Evolutionary conservation across 2,113 vertebrate genomes (phyloP), one percentile per base, ranked within the genome.

Genomic region (Ramphastos sulfuratus): DNA sequence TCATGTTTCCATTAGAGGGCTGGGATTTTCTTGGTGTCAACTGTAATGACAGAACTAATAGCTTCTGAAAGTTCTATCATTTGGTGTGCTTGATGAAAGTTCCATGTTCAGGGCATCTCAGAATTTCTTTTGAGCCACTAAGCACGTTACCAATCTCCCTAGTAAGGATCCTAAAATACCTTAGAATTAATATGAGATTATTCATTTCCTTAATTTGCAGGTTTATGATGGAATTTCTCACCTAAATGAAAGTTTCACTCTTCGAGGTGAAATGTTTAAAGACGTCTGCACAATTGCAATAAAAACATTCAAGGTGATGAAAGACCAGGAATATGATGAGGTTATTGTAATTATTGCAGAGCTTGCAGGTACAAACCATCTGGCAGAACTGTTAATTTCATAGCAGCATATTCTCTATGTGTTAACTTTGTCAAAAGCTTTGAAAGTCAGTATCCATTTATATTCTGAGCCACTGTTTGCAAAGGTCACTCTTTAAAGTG

Each of bases 291-390:
- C 64, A 95, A 91, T 60, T 92, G 77, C 70, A 95, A 88, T 94
- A 96, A 97, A 96, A 96, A 95, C 89, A 88, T 77, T 94, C 61
- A 95, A 96, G 90, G 83, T 95, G 80, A 96, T 91, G 65, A 94
- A 97, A 97, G 95, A 95, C 78, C 39, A 95, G 31, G 24, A 83
- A 94, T 85, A 90, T 92, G 77, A 96, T 94, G 78, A 96, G 77
- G 64, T 91, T 93, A 95, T 50, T 92, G 48, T 81, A 97, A 96
- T 97, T 97, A 96, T 93, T 96, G 87, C 78, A 93, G 93, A 89
- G 80, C 81, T 96, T 92, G 92, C 82, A 95, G 92, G 73, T 93
- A 97, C 80, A 97, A 97, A 97, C 94, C 92, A 95, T 93, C 96
- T 97, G 95, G 93, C 82, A 96, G 92, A 95, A 80, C 84, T 91